Conservation (phyloP, 2,113 vertebrate genomes). For the Pica pica region DNA sequence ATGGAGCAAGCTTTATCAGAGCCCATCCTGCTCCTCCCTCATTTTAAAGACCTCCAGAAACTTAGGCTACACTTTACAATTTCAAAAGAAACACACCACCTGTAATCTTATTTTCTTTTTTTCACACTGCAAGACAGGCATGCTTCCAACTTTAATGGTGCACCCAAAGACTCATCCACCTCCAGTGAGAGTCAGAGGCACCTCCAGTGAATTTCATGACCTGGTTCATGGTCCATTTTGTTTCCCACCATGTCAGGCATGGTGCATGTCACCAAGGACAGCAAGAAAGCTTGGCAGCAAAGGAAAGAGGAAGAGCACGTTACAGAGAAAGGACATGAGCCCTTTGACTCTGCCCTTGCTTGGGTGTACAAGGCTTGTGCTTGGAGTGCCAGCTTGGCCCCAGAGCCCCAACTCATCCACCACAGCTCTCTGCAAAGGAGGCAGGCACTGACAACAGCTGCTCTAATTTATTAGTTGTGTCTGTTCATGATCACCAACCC, state of each 20-base stretch:
- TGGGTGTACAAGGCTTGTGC: background rate
- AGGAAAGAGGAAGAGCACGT: background rate
- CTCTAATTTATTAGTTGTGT: background rate
- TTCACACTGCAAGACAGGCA: background rate
- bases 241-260: background rate
- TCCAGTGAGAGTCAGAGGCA: background rate
- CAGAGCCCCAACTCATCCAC: background rate
- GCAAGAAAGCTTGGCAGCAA: background rate
- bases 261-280: rapidly evolving
- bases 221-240: background rate
- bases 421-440: background rate
- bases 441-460: background rate
- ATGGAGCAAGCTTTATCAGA: background rate
- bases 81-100: background rate
- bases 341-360: background rate
- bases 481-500: background rate
- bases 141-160: background rate
- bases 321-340: background rate
- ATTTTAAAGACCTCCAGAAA: background rate
- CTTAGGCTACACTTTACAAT: background rate
- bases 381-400: background rate
- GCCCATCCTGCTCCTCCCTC: background rate
- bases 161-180: background rate
- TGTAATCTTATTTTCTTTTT: background rate
- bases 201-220: background rate